Percentiles rank a stretch among this genome's conserved stretches.
Evolutionary conservation across 2,888 invertebrate species (phyloP).

Genomic region (Agrotis puta): DNA sequence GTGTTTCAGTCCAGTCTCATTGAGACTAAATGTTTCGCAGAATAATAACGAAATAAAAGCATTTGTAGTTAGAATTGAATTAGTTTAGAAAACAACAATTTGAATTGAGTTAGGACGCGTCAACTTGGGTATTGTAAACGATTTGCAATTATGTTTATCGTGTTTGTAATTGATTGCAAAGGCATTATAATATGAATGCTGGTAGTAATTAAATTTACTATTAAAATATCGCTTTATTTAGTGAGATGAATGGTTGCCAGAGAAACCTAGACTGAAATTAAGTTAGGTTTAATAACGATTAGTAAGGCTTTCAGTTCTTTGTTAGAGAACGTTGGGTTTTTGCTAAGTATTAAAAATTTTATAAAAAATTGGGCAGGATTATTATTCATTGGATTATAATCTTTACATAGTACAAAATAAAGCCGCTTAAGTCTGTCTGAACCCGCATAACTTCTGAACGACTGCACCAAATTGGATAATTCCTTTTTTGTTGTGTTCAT

Average conservation of each 20-base stretch:
- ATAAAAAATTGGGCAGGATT: not conserved
- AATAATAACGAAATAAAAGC: slow-evolving; percentile 42
- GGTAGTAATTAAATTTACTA: slow-evolving; percentile 36
- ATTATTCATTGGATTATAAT: no score
- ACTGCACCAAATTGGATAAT: no score
- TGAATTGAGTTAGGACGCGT: slow-evolving; percentile 28
- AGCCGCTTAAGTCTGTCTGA: no score
- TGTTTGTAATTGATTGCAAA: slow-evolving; percentile 36
- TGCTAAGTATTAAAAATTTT: not conserved
- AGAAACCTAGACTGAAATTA: slow-evolving; percentile 9
- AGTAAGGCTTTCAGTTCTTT: slow-evolving; percentile 11
- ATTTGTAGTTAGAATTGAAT: slow-evolving; percentile 38
- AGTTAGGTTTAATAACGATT: slow-evolving; percentile 14
- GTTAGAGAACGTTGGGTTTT: not conserved
- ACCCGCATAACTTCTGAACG: no score
- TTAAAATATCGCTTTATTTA: slow-evolving; percentile 36
- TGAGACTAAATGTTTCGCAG: slow-evolving; percentile 34
- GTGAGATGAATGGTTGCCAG: slow-evolving; percentile 27
- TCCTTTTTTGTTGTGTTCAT: no score
- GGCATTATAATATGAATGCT: slow-evolving; percentile 36
- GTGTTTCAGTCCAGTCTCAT: slow-evolving; percentile 29
- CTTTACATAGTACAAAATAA: no score
- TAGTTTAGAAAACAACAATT: slow-evolving; percentile 45
- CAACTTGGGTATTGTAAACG: slow-evolving; percentile 41
- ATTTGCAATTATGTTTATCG: slow-evolving; percentile 48